These are phyloP conservation scores for Drosophila pandora DNA, from an alignment of 1,140 invertebrate genomes.

Conservation along the genomic window DNA sequence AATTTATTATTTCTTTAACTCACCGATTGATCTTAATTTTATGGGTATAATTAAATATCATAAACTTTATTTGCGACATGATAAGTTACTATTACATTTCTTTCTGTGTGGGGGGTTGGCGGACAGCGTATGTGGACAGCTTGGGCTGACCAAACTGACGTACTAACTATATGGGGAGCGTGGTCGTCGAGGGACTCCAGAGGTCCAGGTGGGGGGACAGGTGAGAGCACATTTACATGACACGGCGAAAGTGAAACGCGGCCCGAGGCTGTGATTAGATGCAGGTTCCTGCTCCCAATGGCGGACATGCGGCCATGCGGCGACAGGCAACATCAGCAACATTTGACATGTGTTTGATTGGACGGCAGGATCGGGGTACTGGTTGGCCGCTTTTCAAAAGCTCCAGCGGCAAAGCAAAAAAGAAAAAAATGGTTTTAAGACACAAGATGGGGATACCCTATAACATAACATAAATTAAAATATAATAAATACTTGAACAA, in stretches of 20 bases:
- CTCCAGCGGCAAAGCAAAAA: slow-evolving; percentile 5
- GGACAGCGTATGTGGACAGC: slow-evolving; percentile 38
- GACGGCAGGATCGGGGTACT: slow-evolving; percentile 39
- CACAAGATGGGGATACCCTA: neutral
- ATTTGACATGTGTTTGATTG: slow-evolving; percentile 79
- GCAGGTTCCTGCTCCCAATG: slow-evolving; percentile 50
- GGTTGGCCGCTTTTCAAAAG: slow-evolving; percentile 33
- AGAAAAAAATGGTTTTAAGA: neutral
- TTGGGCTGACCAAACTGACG: slow-evolving; percentile 39
- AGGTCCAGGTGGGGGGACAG: slow-evolving; percentile 17
- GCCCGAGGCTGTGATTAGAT: slow-evolving; percentile 67
- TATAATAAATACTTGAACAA: no score
- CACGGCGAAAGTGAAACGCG: slow-evolving; percentile 76
- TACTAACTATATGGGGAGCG: slow-evolving; percentile 45
- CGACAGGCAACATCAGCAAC: slow-evolving; percentile 60
- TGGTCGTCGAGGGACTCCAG: slow-evolving; percentile 12
- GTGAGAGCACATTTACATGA: slow-evolving; percentile 77
- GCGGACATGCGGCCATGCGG: slow-evolving; percentile 48
- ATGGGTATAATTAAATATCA: neutral
- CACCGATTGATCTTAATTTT: neutral
- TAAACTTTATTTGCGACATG: neutral
- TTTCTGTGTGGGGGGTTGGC: slow-evolving; percentile 19
- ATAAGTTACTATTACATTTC: slow-evolving; percentile 1
- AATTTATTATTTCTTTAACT: slow-evolving; percentile 2
- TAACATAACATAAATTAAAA: neutral